These are phyloP conservation scores for Channallabes apus DNA, from an alignment of 2,797 vertebrate species.

Conservation along the genomic window DNA sequence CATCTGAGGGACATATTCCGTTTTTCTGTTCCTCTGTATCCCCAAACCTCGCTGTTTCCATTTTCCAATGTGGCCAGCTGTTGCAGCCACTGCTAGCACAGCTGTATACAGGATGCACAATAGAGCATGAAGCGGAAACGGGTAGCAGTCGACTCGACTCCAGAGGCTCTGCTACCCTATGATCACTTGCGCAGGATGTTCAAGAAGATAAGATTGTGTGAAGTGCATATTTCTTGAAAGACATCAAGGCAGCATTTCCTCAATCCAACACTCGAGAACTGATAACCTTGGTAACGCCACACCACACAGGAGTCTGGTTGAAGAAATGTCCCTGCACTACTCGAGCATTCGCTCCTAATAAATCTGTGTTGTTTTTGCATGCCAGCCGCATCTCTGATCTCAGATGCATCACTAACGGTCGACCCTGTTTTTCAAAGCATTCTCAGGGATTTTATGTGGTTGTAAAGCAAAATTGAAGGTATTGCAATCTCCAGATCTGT, in stretches of 20 bases:
- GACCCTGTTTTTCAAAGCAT: constrained; percentile 16
- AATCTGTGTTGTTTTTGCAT: not conserved
- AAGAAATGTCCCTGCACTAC: not conserved
- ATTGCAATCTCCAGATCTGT: constrained; percentile 7
- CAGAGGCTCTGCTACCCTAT: constrained; percentile 51
- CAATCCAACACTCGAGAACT: constrained; percentile 46
- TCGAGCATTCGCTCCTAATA: not conserved
- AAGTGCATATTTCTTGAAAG: constrained; percentile 56
- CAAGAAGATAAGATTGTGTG: constrained; percentile 60
- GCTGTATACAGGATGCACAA: constrained; percentile 54
- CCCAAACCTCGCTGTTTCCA: not conserved
- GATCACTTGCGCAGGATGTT: constrained; percentile 59
- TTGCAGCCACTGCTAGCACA: constrained; percentile 59
- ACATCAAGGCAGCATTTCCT: constrained; percentile 57
- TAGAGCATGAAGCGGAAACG: constrained; percentile 62
- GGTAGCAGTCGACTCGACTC: constrained; percentile 45
- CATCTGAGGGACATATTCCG: constrained; percentile 54
- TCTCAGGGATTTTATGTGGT: constrained; percentile 30
- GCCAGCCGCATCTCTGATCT: constrained; percentile 3
- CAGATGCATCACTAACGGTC: not conserved
- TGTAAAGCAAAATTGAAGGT: constrained; percentile 27
- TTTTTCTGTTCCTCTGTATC: constrained; percentile 24
- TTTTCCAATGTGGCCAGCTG: constrained; percentile 58
- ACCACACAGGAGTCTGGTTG: constrained; percentile 21
- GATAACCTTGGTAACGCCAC: constrained; percentile 46